Conservation (phyloP, 2,888 invertebrate species). For the Limnephilus rhombicus region DNA sequence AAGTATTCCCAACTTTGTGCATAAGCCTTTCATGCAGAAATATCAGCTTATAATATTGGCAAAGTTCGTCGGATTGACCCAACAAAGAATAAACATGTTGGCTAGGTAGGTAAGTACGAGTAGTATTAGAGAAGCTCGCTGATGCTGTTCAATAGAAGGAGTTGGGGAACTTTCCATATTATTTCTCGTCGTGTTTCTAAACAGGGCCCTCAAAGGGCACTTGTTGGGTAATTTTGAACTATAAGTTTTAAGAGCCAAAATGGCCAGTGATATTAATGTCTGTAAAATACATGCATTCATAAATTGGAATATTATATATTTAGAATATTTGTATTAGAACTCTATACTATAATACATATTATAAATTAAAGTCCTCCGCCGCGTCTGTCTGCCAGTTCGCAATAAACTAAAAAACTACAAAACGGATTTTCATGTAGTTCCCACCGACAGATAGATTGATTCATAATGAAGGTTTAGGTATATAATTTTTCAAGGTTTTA, state of each 20-base stretch:
- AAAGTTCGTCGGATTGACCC: not conserved
- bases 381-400: too few relatives aligned
- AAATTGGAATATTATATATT: too few relatives aligned
- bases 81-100: not conserved
- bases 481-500: too few relatives aligned
- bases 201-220: not conserved
- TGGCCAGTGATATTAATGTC: not conserved
- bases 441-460: too few relatives aligned
- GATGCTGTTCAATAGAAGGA: not conserved
- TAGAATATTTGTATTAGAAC: too few relatives aligned
- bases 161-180: not conserved
- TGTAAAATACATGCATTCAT: not conserved
- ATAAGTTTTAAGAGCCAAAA: not conserved
- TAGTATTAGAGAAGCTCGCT: not conserved
- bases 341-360: too few relatives aligned
- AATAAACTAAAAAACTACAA: too few relatives aligned
- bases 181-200: not conserved
- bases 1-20: not conserved
- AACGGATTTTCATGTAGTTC: too few relatives aligned
- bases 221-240: not conserved
- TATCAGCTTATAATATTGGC: slow-evolving; percentile 1
- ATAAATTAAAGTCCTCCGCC: too few relatives aligned
- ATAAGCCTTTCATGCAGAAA: not conserved
- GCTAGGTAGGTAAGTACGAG: not conserved
- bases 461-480: too few relatives aligned